Evolutionary conservation across 1,140 invertebrate genomes (phyloP).

Genomic region (Bradynema listronoti): DNA sequence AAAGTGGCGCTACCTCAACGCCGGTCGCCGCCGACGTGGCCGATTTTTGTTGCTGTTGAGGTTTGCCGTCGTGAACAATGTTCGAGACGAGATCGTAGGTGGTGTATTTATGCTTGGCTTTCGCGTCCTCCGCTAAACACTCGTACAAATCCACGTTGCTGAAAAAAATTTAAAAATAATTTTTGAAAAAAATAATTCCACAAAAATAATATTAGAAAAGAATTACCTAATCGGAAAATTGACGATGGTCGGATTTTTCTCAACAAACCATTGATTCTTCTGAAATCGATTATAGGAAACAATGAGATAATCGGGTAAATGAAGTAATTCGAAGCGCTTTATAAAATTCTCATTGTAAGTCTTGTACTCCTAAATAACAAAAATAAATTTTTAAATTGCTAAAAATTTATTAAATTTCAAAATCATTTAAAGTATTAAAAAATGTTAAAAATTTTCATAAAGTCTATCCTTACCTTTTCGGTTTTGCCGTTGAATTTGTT

Average conservation of each 20-base stretch:
- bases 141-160: slow-evolving; percentile 96
- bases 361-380: slow-evolving; percentile 73
- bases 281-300: slow-evolving; percentile 91
- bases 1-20: too few species aligned
- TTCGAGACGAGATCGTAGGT: slow-evolving; percentile 95
- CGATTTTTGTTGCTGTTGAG: slow-evolving; percentile 57
- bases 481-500: slow-evolving; percentile 89
- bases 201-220: background rate
- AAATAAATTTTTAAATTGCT: slow-evolving; percentile 13
- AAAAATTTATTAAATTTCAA: too few species aligned
- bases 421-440: too few species aligned
- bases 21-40: slow-evolving; percentile 13
- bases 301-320: slow-evolving; percentile 91
- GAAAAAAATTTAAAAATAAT: slow-evolving; percentile 46
- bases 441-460: too few species aligned
- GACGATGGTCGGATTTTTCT: slow-evolving; percentile 99
- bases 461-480: slow-evolving; percentile 73
- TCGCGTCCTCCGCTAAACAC: slow-evolving; percentile 65
- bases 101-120: slow-evolving; percentile 69
- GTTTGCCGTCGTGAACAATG: slow-evolving; percentile 94
- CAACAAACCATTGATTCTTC: slow-evolving; percentile 95
- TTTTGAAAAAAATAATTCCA: slow-evolving; percentile 12
- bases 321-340: slow-evolving; percentile 89
- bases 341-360: slow-evolving; percentile 97
- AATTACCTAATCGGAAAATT: slow-evolving; percentile 97